Base-by-base conservation (phyloP, 2,888 invertebrate species). In the Aphodius sticticus region DNA sequence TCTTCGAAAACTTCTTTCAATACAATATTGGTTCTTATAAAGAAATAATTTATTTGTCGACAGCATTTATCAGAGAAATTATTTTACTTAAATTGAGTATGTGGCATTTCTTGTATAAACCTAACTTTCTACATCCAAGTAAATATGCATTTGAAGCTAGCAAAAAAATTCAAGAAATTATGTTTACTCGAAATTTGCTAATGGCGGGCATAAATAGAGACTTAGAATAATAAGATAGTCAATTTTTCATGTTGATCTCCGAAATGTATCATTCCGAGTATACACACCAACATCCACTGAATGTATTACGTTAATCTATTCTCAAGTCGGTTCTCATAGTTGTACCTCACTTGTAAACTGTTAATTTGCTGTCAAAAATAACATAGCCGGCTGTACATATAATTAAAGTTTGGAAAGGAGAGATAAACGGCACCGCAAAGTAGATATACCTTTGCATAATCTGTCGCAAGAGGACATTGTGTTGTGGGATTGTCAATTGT, bases 401-500 rank as follows among this genome's bases (percentile, higher is more conserved):
- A 53, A 53, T 53, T 53, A 53, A 12, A 53, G 53, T 53, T 53
- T 53, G 53, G 53, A 53, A 53, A 53, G 53, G 53, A 53, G 53
- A 53, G 53, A 53, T 53, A 53, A 53, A 53, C 53, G 53, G 53
- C 53, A 53, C 9, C 53, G 53, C 53, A 53, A 53, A 53, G 26
- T 26, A 26, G 26, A 53, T 53, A 53, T 53, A 53, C 53, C 53
- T 53, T 53, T 53, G 53, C 53, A 53, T 53, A 53, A 53, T 35
- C 74, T 74, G 74, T 74, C 35, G 74, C 74, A 74, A 74, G 15
- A 74, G 37, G 37, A 74, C 74, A 74, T 74, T 74, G 74, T 74
- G 35, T 35, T 37, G 74, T 26, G 26, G 74, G 35, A 74, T 74
- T 74, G 74, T 74, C n/a, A 74, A 74, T 9, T 74, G 70, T 70